Conservation (phyloP, 1,140 invertebrate species). For the Brachionus rubens region DNA sequence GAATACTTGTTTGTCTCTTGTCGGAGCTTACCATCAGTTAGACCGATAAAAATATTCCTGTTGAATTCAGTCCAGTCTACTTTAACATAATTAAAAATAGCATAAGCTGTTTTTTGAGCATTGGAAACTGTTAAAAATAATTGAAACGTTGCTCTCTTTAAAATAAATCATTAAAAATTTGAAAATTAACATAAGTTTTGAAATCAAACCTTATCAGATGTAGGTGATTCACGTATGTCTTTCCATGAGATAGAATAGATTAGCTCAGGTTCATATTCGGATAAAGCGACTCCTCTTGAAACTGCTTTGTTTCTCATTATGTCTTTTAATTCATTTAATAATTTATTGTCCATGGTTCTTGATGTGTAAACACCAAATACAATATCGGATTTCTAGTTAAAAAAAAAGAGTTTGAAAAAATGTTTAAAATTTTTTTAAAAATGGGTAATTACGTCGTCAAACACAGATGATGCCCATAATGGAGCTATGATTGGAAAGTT, state of each 20-base stretch:
- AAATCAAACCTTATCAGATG: neutral
- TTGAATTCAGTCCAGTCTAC: neutral
- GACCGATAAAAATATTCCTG: constrained; percentile 9
- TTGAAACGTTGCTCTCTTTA: constrained; percentile 42
- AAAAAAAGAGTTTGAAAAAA: neutral
- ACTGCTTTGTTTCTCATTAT: neutral
- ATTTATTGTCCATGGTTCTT: neutral
- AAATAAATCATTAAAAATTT: neutral
- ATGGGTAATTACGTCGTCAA: neutral
- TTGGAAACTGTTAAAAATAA: constrained; percentile 13
- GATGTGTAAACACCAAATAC: neutral
- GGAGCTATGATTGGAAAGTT: constrained; percentile 29
- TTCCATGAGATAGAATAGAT: constrained; percentile 36
- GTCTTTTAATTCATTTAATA: neutral
- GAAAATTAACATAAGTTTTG: neutral
- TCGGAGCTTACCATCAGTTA: neutral
- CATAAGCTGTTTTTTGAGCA: neutral
- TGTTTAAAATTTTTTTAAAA: neutral
- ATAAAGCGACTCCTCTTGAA: neutral
- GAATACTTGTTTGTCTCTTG: constrained; percentile 6
- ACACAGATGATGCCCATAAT: constrained; percentile 2
- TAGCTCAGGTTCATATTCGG: neutral
- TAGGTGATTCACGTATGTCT: neutral
- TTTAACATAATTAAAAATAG: constrained; percentile 28
- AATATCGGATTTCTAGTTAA: constrained; percentile 7